Conservation (phyloP, 2,113 vertebrate genomes). For the Protobothrops flavoviridis region DNA sequence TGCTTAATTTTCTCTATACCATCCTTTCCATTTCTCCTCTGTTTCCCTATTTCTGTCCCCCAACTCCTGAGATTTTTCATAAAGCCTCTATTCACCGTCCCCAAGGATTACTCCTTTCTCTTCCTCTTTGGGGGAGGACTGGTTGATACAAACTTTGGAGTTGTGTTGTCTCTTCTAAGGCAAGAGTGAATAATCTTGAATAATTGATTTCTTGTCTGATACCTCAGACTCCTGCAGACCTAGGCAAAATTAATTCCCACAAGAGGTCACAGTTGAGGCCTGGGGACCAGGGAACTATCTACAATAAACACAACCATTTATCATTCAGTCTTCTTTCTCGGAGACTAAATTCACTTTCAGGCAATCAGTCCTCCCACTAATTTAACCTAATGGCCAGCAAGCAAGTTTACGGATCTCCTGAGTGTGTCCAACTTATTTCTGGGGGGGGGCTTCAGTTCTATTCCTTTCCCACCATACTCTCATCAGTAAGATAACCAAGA, state of each 20-base stretch:
- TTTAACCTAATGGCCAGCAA: conserved; percentile 1
- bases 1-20: neutral
- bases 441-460: rapidly evolving
- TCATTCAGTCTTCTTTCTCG: neutral
- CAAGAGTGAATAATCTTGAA: conserved; percentile 11
- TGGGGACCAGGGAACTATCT: neutral
- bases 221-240: conserved; percentile 5
- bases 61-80: neutral
- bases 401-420: conserved; percentile 23
- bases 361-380: conserved; percentile 9
- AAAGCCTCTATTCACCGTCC: neutral
- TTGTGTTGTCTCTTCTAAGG: neutral
- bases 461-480: conserved; percentile 40
- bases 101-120: neutral
- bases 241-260: conserved; percentile 14
- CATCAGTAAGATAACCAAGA: conserved; percentile 26
- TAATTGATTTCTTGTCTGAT: conserved; percentile 17
- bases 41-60: neutral
- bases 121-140: neutral
- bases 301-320: conserved; percentile 17
- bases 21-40: neutral
- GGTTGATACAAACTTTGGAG: neutral
- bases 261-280: neutral
- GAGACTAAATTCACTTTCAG: neutral
- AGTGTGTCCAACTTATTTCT: conserved; percentile 32